A percentile compares a stretch with the other conserved stretches of the same genome.
Evolutionary conservation across 2,797 vertebrate species (phyloP).

Genomic region (Dendrocincla tyrannina): DNA sequence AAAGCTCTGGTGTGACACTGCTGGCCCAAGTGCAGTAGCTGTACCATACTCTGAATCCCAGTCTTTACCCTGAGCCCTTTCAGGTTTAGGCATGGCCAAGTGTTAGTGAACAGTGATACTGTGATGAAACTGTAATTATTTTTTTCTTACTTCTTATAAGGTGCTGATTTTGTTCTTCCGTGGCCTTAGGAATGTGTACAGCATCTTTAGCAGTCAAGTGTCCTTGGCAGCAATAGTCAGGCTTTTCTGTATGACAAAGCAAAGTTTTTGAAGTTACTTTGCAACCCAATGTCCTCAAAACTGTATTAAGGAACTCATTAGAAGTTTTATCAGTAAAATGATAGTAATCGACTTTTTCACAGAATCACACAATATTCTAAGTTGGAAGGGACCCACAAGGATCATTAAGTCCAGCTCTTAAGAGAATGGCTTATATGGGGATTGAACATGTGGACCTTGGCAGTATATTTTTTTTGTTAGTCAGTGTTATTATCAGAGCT

Average conservation of each 20-base stretch:
- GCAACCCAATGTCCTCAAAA: background rate
- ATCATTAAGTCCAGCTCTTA: background rate
- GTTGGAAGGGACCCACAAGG: background rate
- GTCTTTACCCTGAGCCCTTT: background rate
- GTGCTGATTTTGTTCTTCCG: background rate
- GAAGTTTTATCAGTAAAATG: background rate
- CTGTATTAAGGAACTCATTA: background rate
- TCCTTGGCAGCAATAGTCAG: background rate
- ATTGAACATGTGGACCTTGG: background rate
- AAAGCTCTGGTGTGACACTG: background rate
- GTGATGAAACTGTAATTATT: background rate
- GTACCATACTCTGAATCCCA: background rate
- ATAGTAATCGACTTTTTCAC: background rate
- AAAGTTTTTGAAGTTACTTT: background rate
- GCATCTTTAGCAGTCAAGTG: background rate
- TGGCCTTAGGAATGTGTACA: fast-evolving
- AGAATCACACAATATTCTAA: background rate
- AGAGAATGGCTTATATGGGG: background rate
- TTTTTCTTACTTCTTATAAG: background rate
- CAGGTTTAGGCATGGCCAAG: background rate
- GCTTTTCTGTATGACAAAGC: background rate
- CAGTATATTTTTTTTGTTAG: background rate
- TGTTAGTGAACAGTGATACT: background rate
- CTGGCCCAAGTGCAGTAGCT: background rate
- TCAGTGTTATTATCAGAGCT: background rate